Evolutionary conservation across 2,888 invertebrate genomes (phyloP).

Genomic region (Allolobophora icterica): DNA sequence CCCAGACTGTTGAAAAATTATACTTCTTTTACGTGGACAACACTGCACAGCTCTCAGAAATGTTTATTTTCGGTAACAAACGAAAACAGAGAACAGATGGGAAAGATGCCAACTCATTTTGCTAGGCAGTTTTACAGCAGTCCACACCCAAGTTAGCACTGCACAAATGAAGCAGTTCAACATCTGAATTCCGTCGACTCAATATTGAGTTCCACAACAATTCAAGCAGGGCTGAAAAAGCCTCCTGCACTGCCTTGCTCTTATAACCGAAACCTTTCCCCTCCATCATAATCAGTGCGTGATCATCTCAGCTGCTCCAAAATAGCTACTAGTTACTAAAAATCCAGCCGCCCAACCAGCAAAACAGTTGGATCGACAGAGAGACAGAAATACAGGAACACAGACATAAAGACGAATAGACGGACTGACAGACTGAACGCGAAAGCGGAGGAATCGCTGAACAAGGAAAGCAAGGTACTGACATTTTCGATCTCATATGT

Average conservation of each 20-base stretch:
- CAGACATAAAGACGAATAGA: too few relatives aligned
- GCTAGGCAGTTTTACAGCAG: not conserved
- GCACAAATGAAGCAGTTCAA: not conserved
- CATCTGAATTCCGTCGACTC: not conserved
- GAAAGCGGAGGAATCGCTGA: not conserved
- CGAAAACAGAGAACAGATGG: slow-evolving; percentile 8
- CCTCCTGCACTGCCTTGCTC: not conserved
- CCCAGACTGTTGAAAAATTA: too few relatives aligned
- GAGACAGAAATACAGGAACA: not conserved
- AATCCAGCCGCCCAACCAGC: not conserved
- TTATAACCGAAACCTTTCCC: not conserved
- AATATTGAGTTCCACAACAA: not conserved
- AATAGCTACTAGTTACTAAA: not conserved
- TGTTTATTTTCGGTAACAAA: not conserved
- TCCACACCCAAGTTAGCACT: not conserved
- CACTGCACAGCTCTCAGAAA: not conserved
- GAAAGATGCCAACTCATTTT: not conserved
- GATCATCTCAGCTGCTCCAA: not conserved
- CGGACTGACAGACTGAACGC: not conserved
- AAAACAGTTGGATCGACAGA: not conserved
- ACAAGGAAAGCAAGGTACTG: not conserved
- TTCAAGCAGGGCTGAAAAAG: slow-evolving; percentile 6
- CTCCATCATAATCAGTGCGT: not conserved
- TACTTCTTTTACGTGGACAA: too few relatives aligned
- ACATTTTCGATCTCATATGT: slow-evolving; percentile 3